Conservation (phyloP, 1,140 invertebrate species). For the Eumaeus atala region DNA sequence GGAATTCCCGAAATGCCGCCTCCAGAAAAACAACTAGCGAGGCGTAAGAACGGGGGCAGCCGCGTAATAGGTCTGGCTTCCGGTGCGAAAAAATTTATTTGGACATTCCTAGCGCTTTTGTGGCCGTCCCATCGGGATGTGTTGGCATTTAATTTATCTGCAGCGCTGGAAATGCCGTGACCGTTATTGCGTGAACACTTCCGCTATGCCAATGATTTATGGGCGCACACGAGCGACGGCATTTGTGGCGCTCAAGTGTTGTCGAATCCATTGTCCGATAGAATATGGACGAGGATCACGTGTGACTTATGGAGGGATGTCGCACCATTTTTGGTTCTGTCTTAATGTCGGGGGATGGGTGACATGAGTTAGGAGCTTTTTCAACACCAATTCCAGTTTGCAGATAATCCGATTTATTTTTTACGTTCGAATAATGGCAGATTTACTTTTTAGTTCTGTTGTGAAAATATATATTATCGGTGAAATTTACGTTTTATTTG, state of each 20-base stretch:
- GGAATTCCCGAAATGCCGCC: slow-evolving; percentile 50
- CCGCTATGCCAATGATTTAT: slow-evolving; percentile 71
- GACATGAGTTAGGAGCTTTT: no score
- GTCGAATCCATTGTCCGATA: slow-evolving; percentile 60
- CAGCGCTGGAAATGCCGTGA: slow-evolving; percentile 58
- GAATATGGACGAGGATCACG: slow-evolving; percentile 56
- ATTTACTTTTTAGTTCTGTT: no score
- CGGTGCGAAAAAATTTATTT: slow-evolving; percentile 69
- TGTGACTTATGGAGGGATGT: slow-evolving; percentile 53
- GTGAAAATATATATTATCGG: no score
- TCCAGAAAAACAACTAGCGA: slow-evolving; percentile 62
- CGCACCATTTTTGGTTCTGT: slow-evolving; percentile 53
- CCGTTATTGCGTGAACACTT: slow-evolving; percentile 61
- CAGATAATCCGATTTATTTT: no score
- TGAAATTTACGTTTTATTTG: no score
- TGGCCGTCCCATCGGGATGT: slow-evolving; percentile 47
- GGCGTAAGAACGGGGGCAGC: slow-evolving; percentile 52
- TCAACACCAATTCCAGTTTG: no score
- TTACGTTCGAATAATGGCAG: no score
- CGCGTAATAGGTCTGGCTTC: slow-evolving; percentile 64
- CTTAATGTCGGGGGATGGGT: slow-evolving; percentile 30
- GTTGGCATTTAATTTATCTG: slow-evolving; percentile 71
- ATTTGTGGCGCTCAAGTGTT: slow-evolving; percentile 57
- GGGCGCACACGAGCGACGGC: slow-evolving; percentile 31
- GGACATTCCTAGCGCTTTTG: slow-evolving; percentile 58